A percentile compares a stretch with the other conserved stretches of the same genome.
Conservation (phyloP, 1,140 invertebrate species). For the Chymomyza costata region DNA sequence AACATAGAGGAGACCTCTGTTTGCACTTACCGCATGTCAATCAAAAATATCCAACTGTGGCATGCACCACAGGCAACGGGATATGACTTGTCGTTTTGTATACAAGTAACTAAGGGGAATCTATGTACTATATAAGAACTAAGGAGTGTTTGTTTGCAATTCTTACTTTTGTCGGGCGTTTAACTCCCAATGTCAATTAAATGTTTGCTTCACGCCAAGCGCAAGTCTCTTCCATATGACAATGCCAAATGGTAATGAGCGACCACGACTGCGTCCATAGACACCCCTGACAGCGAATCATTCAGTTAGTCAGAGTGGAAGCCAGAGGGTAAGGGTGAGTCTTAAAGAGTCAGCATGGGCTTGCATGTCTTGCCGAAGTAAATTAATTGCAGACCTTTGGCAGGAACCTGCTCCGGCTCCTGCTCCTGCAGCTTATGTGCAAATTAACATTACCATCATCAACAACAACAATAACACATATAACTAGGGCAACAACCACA, state of each 20-base stretch:
- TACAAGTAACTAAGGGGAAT: no score
- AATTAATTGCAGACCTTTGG: conserved; percentile 59
- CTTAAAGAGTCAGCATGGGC: conserved; percentile 36
- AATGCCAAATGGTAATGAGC: conserved; percentile 57
- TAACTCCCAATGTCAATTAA: conserved; percentile 63
- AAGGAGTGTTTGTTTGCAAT: conserved; percentile 37
- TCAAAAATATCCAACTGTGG: conserved; percentile 60
- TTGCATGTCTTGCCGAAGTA: conserved; percentile 72
- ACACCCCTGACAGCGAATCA: conserved; percentile 23
- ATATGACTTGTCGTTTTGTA: conserved; percentile 44
- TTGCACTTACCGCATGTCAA: conserved; percentile 59
- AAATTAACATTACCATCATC: conserved; percentile 68
- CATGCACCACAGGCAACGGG: conserved; percentile 32
- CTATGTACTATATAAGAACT: no score
- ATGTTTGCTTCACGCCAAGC: conserved; percentile 42
- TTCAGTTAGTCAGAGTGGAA: conserved; percentile 5
- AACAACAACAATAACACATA: no score
- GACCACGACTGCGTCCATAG: conserved; percentile 11
- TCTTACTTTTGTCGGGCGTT: conserved; percentile 22
- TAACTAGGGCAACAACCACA: no score
- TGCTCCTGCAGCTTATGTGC: conserved; percentile 47
- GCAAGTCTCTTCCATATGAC: conserved; percentile 46
- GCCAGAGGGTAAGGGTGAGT: no score
- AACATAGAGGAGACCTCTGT: no score
- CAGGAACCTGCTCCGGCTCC: conserved; percentile 31